Base-by-base conservation (phyloP, 1,140 invertebrate species). In the Chelonus insularis region DNA sequence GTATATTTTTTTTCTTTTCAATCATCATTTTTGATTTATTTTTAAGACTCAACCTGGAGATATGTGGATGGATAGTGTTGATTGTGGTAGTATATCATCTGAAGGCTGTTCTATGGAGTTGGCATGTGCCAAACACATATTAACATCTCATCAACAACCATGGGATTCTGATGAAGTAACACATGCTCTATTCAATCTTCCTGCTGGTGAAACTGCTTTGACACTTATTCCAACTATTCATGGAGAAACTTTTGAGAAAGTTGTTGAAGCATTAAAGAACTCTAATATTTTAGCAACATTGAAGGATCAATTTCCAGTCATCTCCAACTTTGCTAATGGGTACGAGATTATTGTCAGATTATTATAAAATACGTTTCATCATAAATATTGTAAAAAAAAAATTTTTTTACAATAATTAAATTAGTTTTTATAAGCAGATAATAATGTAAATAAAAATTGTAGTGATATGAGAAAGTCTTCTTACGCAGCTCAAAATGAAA, bases 131-230 rank as follows among this genome's bases (percentile, higher is more conserved):
- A 78, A 69, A 57, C 62, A 71, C 18, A 63, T 47, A 25, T 64
- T 60, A 47, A 64, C 66, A 16, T 67, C 64, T 7, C 68, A 75
- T 11, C 73, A 76, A 41, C 73, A 71, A 43, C 69, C 72, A 11
- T 80, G 78, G 77, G 60, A 66, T 55, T 67, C 68, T 25, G 70
- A 76, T 1, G 72, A 80, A 52, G 68, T 81, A 41, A 69, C 63
- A 25, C 54, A 59, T 4, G 69, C 74, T 0, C 43, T 80, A 14
- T 71, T 63, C 12, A 72, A 72, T 68, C 68, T 80, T 21, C 74
- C 79, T 51, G 75, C 71, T 0, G 79, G 79, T 1, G 72, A 79
- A 57, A 60, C 56, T 4, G 75, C 73, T 16, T 59, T 79, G 0
- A 41, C 68, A 2, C 16, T 72, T n/a, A 67, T 81, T 32, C 52